phyloP scores from a whole-genome alignment of 2,113 vertebrate genomes.

The Polypterus senegalus region DNA sequence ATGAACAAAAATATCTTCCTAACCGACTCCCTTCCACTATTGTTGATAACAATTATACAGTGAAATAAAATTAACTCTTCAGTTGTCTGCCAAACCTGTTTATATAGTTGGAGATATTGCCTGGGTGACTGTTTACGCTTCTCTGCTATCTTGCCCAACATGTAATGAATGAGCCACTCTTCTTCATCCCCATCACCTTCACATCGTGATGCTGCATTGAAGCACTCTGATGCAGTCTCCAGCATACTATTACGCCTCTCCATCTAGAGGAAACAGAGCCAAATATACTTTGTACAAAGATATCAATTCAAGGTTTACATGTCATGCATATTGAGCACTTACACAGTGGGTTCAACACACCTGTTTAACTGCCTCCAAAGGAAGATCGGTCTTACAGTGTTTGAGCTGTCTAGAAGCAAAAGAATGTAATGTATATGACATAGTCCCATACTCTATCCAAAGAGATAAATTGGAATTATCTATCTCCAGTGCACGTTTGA shows the following conservation, averaged over 20 bases:
- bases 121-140: slow-evolving; percentile 69
- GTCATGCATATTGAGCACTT: background rate
- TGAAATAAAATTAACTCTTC: no score
- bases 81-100: slow-evolving; percentile 45
- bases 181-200: slow-evolving; percentile 88
- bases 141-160: slow-evolving; percentile 95
- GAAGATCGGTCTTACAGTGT: slow-evolving; percentile 75
- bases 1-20: no score
- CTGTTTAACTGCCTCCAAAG: slow-evolving; percentile 75
- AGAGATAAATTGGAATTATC: slow-evolving; percentile 82
- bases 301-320: background rate
- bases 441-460: slow-evolving; percentile 96
- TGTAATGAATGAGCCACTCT: slow-evolving; percentile 97
- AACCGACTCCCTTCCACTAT: no score
- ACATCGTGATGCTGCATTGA: slow-evolving; percentile 72
- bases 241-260: slow-evolving; percentile 80
- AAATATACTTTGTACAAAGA: background rate
- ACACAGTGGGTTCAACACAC: slow-evolving; percentile 32
- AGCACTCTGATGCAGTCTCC: slow-evolving; percentile 76
- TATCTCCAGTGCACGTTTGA: slow-evolving; percentile 83
- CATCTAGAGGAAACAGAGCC: slow-evolving; percentile 53
- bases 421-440: slow-evolving; percentile 76
- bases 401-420: slow-evolving; percentile 90
- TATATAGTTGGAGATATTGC: slow-evolving; percentile 78
- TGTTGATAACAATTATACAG: no score